A percentile compares a stretch with the other conserved stretches of the same genome.
Evolutionary conservation across 2,113 vertebrate species (phyloP).

Genomic region (Cynoglossus semilaevis): DNA sequence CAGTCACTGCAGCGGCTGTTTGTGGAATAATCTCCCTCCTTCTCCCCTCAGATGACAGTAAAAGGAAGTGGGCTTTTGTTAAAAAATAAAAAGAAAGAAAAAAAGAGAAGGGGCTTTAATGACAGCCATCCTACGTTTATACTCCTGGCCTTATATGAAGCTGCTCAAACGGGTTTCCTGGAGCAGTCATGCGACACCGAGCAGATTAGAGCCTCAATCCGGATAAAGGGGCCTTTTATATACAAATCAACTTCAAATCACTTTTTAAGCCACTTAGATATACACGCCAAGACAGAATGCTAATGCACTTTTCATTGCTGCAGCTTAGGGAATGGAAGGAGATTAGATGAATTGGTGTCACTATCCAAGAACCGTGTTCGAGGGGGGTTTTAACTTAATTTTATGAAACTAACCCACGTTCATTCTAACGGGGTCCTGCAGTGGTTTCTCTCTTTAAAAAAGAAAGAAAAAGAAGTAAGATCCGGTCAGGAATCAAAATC

Average conservation of each 20-base stretch:
- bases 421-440: slow-evolving; percentile 12
- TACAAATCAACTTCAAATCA: slow-evolving; percentile 89
- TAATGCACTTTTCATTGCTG: slow-evolving; percentile 83
- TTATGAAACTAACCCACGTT: slow-evolving; percentile 69
- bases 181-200: slow-evolving; percentile 83
- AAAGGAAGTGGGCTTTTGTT: slow-evolving; percentile 83
- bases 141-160: slow-evolving; percentile 71
- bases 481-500: not conserved
- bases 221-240: slow-evolving; percentile 86
- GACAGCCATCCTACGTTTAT: slow-evolving; percentile 73
- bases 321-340: slow-evolving; percentile 77
- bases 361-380: slow-evolving; percentile 68
- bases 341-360: slow-evolving; percentile 81
- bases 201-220: slow-evolving; percentile 84
- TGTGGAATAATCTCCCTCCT: slow-evolving; percentile 38
- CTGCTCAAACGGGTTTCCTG: slow-evolving; percentile 80
- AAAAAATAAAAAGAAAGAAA: too few relatives aligned
- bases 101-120: slow-evolving; percentile 66
- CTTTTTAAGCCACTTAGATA: slow-evolving; percentile 87
- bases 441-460: slow-evolving; percentile 7
- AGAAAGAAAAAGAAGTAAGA: not conserved
- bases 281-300: slow-evolving; percentile 82
- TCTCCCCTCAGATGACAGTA: slow-evolving; percentile 59
- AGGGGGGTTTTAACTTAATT: slow-evolving; percentile 77
- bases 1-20: slow-evolving; percentile 40